A percentile compares a stretch with the other conserved stretches of the same genome.
Conservation (phyloP, 92 coral and sea anemone genomes). For the Galaxea fascicularis region DNA sequence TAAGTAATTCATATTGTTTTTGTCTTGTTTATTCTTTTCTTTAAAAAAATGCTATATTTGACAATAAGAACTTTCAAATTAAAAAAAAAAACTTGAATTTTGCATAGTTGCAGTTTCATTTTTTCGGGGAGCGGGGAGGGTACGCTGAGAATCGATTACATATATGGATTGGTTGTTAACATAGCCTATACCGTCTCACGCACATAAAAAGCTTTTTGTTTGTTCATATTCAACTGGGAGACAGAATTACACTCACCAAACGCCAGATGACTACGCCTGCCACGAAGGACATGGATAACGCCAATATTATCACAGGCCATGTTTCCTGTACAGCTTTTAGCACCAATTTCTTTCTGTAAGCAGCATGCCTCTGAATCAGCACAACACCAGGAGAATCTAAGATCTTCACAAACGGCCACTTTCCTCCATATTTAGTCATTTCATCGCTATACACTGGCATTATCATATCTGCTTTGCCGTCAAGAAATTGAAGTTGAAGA, state of each 20-base stretch:
- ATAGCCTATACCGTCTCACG: no score
- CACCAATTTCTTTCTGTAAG: neutral
- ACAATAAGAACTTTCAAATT: no score
- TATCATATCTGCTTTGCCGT: neutral
- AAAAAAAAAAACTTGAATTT: no score
- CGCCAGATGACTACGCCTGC: constrained; percentile 2
- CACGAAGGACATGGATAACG: neutral
- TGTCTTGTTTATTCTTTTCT: no score
- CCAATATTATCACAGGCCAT: neutral
- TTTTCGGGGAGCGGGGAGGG: no score
- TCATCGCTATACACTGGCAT: constrained; percentile 10
- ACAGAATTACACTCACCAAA: neutral
- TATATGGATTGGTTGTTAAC: no score
- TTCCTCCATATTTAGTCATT: neutral
- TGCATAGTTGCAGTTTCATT: no score
- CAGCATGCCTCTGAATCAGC: neutral
- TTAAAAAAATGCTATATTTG: no score
- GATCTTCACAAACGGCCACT: neutral
- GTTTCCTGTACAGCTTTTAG: neutral
- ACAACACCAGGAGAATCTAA: constrained; percentile 26
- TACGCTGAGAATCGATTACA: no score
- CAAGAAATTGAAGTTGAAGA: neutral
- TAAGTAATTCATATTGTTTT: no score
- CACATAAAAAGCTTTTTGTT: no score
- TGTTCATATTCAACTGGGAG: neutral